Base-by-base conservation (phyloP, 1,140 invertebrate genomes). In the Uloborus diversus region DNA sequence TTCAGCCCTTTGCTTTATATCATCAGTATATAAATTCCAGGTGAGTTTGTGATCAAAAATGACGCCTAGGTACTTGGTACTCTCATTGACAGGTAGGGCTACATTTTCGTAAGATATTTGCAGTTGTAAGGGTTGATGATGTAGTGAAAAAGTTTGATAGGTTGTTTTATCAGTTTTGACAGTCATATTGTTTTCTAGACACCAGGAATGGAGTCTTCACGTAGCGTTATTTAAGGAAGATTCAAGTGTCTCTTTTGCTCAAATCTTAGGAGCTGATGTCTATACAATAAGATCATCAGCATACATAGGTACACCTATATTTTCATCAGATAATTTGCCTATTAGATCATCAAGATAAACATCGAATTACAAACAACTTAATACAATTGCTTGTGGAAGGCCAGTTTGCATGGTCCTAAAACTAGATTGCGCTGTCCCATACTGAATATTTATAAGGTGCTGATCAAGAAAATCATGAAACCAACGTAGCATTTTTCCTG, bases 181-280 rank as follows among this genome's bases (percentile, higher is more conserved):
- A 53, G 33, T 56, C 49, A 69, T 69, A 56, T 53, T 69, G 49
- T 51, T 53, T 69, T 61, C 57, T 7, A 27, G 14, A 5, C 57
- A 61, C 57, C 57, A 61, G 30, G 25, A 30, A 1, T 61, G 9
- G 5, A 61, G 57, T 35, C n/a, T 61, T 13, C 9, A 30, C 57
- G 30, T 61, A 28, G 57, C 57, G 5, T 20, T 32, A 28, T 61
- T 61, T 30, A 61, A 28, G 13, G 25, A 14, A 4, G 27, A 11
- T 61, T 61, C 25, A 30, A 32, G 5, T 30, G 9, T 61, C 25
- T 61, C 3, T 30, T 61, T 28, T 28, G 57, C 20, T 30, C 30
- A 28, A 13, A 28, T 14, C 25, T 61, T 61, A 20, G 57, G 57
- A 13, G 4, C 20, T 28, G 27, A 61, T 30, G 57, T 3, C 57